Evolutionary conservation across 2,797 vertebrate species (phyloP).

Genomic region (Phalanger gymnotis): DNA sequence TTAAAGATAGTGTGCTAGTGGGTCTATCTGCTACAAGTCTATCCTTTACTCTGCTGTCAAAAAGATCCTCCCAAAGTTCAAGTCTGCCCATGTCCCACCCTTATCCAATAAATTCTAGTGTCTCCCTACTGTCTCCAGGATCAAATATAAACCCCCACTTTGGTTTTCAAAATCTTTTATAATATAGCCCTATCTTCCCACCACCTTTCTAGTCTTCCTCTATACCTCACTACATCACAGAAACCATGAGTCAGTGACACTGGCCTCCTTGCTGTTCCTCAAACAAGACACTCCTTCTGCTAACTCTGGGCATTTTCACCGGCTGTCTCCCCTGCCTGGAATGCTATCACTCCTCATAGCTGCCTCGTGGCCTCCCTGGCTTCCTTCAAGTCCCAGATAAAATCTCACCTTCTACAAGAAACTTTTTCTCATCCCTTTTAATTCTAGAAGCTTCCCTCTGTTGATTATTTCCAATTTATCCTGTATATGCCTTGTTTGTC

Average conservation of each 20-base stretch:
- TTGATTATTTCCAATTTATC: neutral
- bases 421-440: neutral
- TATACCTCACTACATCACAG: neutral
- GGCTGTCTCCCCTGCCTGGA: neutral
- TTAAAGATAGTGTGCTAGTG: neutral
- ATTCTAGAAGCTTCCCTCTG: neutral
- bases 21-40: neutral
- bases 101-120: neutral
- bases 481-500: neutral
- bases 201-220: neutral
- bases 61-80: neutral
- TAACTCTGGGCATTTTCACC: neutral
- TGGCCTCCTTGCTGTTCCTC: neutral
- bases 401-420: neutral
- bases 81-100: neutral
- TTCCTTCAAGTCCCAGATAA: neutral
- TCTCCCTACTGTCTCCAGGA: neutral
- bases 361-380: neutral
- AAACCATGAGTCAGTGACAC: neutral
- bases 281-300: neutral
- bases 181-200: neutral
- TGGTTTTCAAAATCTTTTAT: neutral
- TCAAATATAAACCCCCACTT: neutral
- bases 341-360: neutral
- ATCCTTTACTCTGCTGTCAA: neutral